These are phyloP conservation scores for Coregonus sp. DNA, from an alignment of 2,797 vertebrate genomes.

Conservation along the genomic window DNA sequence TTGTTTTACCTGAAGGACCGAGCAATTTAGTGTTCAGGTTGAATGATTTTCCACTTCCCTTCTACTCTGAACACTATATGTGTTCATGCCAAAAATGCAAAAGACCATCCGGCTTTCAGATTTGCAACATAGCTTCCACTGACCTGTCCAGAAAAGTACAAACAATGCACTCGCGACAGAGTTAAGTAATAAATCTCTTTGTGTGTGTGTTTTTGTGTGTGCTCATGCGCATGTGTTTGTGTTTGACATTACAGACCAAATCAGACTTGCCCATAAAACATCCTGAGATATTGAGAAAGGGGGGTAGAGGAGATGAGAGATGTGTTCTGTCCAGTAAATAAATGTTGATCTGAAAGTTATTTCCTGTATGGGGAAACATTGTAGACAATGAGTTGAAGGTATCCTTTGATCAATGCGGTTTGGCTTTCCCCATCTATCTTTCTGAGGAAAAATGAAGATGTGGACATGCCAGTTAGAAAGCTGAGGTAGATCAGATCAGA, in stretches of 20 bases:
- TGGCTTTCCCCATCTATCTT: constrained; percentile 20
- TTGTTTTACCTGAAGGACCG: neutral
- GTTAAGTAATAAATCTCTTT: constrained; percentile 47
- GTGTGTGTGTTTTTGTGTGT: constrained; percentile 26
- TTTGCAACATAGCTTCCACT: constrained; percentile 36
- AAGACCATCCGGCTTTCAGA: constrained; percentile 5
- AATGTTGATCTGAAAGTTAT: constrained; percentile 38
- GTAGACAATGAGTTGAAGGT: constrained; percentile 32
- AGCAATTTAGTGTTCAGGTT: neutral
- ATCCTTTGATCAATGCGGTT: constrained; percentile 37
- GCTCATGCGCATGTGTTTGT: constrained; percentile 16
- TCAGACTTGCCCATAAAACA: constrained; percentile 53
- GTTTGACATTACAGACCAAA: constrained; percentile 32
- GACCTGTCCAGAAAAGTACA: constrained; percentile 21
- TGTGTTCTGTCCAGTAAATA: constrained; percentile 50
- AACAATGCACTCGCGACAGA: constrained; percentile 40
- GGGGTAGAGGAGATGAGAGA: constrained; percentile 14
- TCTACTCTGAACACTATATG: neutral
- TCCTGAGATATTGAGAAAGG: constrained; percentile 36
- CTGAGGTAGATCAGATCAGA: neutral
- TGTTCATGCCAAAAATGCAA: constrained; percentile 8
- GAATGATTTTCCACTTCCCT: neutral
- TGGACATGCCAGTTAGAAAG: neutral
- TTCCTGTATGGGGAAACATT: constrained; percentile 30
- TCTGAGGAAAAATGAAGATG: constrained; percentile 2